A percentile compares a stretch with the other conserved stretches of the same genome.
These are phyloP conservation scores for Linurgus olivaceus DNA, from an alignment of 2,797 vertebrate species.

Conservation along the genomic window DNA sequence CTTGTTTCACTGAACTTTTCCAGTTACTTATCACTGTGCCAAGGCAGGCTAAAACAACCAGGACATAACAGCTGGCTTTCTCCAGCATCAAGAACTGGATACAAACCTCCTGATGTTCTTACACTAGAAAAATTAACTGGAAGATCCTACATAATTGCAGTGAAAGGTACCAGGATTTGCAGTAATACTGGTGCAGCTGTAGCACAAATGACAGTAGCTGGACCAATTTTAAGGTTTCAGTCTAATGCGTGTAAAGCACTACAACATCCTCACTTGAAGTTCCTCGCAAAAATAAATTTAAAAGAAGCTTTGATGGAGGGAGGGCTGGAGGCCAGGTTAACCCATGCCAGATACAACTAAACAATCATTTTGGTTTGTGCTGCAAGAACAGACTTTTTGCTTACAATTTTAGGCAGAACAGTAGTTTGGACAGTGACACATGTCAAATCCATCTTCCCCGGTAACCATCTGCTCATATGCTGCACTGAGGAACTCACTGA, in stretches of 20 bases:
- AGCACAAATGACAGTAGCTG: neutral
- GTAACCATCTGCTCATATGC: neutral
- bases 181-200: neutral
- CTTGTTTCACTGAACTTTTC: neutral
- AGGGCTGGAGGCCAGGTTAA: neutral
- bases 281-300: neutral
- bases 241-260: rapidly evolving
- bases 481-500: neutral
- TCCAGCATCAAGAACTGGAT: neutral
- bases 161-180: neutral
- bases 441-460: neutral
- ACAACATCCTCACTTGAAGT: neutral
- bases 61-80: neutral
- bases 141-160: neutral
- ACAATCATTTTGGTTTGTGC: neutral
- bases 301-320: neutral
- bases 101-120: neutral
- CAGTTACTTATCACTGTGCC: neutral
- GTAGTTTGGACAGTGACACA: neutral
- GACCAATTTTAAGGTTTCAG: neutral
- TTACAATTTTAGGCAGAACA: neutral
- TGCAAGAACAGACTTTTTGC: neutral
- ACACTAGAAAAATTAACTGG: neutral
- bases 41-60: neutral
- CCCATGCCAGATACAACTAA: neutral